Conservation (phyloP, 1,140 invertebrate genomes). For the Lepeophtheirus salmonis region DNA sequence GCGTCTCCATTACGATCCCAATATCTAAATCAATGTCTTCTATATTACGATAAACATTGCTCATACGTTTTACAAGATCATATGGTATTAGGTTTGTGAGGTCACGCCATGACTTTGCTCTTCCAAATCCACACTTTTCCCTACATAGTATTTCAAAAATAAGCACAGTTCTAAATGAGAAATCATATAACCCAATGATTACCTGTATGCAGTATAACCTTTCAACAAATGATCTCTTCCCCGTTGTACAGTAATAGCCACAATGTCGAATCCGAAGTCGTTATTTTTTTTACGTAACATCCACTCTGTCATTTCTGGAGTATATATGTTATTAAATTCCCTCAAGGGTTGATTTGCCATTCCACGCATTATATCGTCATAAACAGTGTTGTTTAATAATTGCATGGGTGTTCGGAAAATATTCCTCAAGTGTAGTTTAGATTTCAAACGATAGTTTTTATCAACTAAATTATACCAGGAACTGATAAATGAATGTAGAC, state of each 20-base stretch:
- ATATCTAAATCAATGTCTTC: conserved; percentile 16
- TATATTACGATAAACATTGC: not conserved
- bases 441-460: not conserved
- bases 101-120: conserved; percentile 18
- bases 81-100: conserved; percentile 19
- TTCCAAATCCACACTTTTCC: conserved; percentile 20
- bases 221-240: conserved; percentile 69
- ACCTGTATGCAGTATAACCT: conserved; percentile 59
- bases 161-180: not conserved
- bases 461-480: not conserved
- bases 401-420: not conserved
- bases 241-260: conserved; percentile 61
- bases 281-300: conserved; percentile 27
- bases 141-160: conserved; percentile 4
- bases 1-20: conserved; percentile 12
- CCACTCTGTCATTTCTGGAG: conserved; percentile 12
- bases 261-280: conserved; percentile 55
- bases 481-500: conserved; percentile 5
- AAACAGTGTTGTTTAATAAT: not conserved
- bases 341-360: not conserved
- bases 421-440: not conserved
- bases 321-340: conserved; percentile 14
- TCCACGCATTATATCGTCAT: conserved; percentile 8
- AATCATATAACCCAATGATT: not conserved
- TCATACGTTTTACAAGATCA: not conserved